phyloP scores from a whole-genome alignment of 92 coral and sea anemone genomes.

The Plumapathes pennacea region DNA sequence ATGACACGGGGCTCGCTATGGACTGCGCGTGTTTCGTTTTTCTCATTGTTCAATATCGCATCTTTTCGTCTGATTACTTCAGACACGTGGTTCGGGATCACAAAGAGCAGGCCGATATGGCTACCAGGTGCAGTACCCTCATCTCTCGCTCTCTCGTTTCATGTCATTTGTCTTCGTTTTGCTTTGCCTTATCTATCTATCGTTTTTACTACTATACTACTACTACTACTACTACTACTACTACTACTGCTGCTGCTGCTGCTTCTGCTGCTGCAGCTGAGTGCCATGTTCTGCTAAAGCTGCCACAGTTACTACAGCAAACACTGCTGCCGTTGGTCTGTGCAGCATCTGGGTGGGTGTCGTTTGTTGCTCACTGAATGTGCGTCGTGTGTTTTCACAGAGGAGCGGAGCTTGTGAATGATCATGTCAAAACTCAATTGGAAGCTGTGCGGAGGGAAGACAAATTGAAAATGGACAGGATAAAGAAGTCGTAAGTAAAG shows the following conservation, averaged over 20 bases:
- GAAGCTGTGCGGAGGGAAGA: conserved; percentile 77
- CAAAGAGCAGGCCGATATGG: conserved; percentile 91
- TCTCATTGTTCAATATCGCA: conserved; percentile 80
- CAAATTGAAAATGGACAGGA: conserved; percentile 83
- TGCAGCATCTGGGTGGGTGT: too few relatives aligned
- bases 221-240: too few relatives aligned
- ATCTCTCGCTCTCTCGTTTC: too few relatives aligned
- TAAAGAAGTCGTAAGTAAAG: conserved; percentile 74
- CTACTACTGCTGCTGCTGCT: too few relatives aligned
- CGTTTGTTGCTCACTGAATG: too few relatives aligned
- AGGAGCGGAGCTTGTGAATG: conserved; percentile 91
- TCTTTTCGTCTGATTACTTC: conserved; percentile 89
- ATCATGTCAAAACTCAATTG: conserved; percentile 67
- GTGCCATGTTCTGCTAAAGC: too few relatives aligned
- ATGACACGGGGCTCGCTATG: conserved; percentile 98
- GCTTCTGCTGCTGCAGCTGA: too few relatives aligned
- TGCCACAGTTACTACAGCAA: too few relatives aligned
- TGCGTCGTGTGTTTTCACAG: conserved; percentile 43
- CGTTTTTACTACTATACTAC: too few relatives aligned
- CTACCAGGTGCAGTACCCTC: conserved; percentile 76
- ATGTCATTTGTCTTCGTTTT: too few relatives aligned
- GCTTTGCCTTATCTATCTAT: too few relatives aligned
- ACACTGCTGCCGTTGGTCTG: too few relatives aligned
- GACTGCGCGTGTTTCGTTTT: conserved; percentile 96
- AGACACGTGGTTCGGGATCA: conserved; percentile 89